phyloP scores from a whole-genome alignment of 2,113 vertebrate genomes.

The Vimba vimba region DNA sequence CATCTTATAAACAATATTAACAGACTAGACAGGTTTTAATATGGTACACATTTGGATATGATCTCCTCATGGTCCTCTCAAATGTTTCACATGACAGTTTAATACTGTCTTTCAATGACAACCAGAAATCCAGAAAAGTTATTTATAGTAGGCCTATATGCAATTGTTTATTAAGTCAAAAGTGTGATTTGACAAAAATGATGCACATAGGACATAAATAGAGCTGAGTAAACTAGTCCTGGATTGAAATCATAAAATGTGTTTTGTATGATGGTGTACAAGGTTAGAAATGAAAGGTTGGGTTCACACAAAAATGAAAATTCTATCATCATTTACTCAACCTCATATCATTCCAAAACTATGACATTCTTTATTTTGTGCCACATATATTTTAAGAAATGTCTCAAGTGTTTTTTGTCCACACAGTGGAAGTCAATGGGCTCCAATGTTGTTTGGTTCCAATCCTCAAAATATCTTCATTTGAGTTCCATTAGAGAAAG shows the following conservation, averaged over 20 bases:
- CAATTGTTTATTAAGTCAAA: neutral
- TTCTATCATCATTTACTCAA: neutral
- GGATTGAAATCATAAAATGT: neutral
- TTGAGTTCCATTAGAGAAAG: neutral
- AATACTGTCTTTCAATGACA: neutral
- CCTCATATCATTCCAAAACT: neutral
- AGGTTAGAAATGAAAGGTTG: neutral
- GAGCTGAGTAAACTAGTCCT: neutral
- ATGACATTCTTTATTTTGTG: neutral
- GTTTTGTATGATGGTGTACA: neutral
- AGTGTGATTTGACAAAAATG: neutral
- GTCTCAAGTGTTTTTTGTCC: neutral
- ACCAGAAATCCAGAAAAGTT: neutral
- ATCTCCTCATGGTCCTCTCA: neutral
- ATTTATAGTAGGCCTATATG: conserved; percentile 7
- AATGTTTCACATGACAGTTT: neutral
- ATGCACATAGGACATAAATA: neutral
- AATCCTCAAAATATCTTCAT: neutral
- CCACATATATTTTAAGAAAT: neutral
- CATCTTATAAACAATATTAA: conserved; percentile 11
- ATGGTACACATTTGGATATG: neutral
- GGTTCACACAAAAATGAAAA: too few relatives aligned
- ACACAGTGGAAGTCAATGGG: neutral
- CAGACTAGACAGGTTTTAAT: neutral
- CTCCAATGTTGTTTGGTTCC: neutral